Conservation (phyloP, 2,888 invertebrate species). For the Serripes groenlandicus region DNA sequence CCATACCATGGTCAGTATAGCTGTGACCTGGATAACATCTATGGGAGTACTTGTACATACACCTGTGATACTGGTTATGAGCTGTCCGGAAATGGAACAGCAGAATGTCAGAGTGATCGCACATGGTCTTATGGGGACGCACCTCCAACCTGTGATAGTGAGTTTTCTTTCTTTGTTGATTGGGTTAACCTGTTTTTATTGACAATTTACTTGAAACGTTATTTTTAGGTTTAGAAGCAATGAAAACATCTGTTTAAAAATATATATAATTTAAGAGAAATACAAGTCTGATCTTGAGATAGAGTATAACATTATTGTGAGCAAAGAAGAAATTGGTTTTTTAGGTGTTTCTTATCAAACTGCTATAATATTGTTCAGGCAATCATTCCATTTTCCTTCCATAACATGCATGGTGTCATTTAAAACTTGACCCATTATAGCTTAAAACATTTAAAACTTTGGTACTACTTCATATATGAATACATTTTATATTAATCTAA, state of each 20-base stretch:
- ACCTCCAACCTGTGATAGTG: conserved; percentile 1
- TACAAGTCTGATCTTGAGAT: no score
- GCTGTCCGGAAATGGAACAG: neutral
- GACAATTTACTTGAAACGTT: neutral
- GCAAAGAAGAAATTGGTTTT: no score
- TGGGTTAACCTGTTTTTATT: neutral
- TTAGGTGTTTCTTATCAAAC: no score
- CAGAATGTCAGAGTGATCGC: conserved; percentile 5
- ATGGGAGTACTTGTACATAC: conserved; percentile 6
- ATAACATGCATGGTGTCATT: no score
- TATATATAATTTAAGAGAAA: no score
- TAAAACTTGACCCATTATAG: no score
- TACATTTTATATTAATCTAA: no score
- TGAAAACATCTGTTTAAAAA: neutral
- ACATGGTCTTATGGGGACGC: neutral
- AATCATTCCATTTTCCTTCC: no score
- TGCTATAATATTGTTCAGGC: no score
- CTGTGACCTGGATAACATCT: conserved; percentile 12
- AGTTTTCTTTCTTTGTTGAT: neutral
- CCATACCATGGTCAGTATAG: conserved; percentile 4
- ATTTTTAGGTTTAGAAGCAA: neutral
- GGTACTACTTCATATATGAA: no score
- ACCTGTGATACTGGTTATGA: conserved; percentile 3
- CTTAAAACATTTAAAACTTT: no score
- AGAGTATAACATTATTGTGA: no score